Percentiles rank a stretch among this genome's conserved stretches.
These are phyloP conservation scores for Bhutanitis thaidina DNA, from an alignment of 2,888 invertebrate genomes.

Conservation along the genomic window DNA sequence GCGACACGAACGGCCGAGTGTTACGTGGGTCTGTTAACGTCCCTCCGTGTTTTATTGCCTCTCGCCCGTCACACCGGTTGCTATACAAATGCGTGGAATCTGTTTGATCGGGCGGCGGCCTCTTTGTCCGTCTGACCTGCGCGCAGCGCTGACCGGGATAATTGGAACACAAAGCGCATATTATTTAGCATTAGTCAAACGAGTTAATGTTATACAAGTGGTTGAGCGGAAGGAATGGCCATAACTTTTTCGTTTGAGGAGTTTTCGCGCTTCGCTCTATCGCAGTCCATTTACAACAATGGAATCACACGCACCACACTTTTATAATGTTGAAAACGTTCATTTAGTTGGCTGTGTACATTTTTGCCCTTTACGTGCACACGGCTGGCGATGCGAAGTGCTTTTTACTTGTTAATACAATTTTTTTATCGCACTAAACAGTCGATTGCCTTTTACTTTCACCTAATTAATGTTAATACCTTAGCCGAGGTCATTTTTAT, in stretches of 20 bases:
- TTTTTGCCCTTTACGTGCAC: constrained; percentile 57
- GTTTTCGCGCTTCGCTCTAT: neutral
- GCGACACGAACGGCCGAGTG: too few species aligned
- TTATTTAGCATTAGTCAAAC: neutral
- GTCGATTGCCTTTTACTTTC: constrained; percentile 52
- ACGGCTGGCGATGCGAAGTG: constrained; percentile 25
- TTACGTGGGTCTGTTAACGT: neutral
- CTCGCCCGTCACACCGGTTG: neutral
- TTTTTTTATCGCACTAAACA: constrained; percentile 41
- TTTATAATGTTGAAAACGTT: neutral
- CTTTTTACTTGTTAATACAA: constrained; percentile 27
- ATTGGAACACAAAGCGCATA: neutral
- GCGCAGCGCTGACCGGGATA: neutral
- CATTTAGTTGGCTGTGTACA: neutral
- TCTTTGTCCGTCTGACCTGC: neutral
- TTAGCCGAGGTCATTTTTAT: constrained; percentile 21
- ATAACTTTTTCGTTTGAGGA: neutral
- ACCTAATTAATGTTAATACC: constrained; percentile 47
- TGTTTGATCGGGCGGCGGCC: neutral
- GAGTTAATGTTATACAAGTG: neutral
- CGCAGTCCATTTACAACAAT: neutral
- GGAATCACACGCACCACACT: neutral
- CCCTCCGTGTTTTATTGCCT: neutral
- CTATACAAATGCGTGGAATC: neutral
- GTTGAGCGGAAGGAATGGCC: neutral